phyloP scores from a whole-genome alignment of 35 echinoderm and acorn worm genomes.

The Ophioderma brevispina region DNA sequence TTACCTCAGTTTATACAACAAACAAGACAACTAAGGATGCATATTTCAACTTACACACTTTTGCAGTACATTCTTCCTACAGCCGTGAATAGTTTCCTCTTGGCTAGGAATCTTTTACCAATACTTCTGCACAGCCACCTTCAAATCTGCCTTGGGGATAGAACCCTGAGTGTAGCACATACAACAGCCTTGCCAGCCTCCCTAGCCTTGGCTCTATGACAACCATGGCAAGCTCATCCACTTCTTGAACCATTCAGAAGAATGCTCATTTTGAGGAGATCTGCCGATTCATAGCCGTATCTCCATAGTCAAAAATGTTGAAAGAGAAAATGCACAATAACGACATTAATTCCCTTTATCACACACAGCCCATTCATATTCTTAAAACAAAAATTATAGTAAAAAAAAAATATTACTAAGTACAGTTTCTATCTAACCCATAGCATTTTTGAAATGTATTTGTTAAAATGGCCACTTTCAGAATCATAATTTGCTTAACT shows the following conservation, averaged over 20 bases:
- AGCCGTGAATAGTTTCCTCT: conserved; percentile 78
- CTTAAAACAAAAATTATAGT: too few species aligned
- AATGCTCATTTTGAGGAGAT: conserved; percentile 87
- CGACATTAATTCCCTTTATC: too few species aligned
- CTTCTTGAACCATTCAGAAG: conserved; percentile 74
- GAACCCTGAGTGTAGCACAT: conserved; percentile 65
- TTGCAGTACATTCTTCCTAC: conserved; percentile 86
- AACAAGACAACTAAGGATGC: background rate
- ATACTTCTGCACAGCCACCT: conserved; percentile 88
- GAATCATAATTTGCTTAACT: too few species aligned
- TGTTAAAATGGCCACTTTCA: too few species aligned
- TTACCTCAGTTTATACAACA: background rate
- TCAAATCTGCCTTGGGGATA: conserved; percentile 93
- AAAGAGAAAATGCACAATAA: background rate
- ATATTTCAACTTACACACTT: conserved; percentile 81
- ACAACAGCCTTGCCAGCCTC: conserved; percentile 72
- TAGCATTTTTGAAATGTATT: too few species aligned
- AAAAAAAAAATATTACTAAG: too few species aligned
- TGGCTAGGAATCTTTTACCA: conserved; percentile 84
- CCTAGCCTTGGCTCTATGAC: conserved; percentile 75
- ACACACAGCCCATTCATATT: too few species aligned
- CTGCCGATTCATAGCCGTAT: conserved; percentile 75
- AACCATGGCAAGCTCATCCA: conserved; percentile 77
- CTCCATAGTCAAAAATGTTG: conserved; percentile 92
- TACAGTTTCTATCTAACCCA: too few species aligned